These are phyloP conservation scores for Aradophagus sp. DNA, from an alignment of 1,140 invertebrate species.

Conservation along the genomic window DNA sequence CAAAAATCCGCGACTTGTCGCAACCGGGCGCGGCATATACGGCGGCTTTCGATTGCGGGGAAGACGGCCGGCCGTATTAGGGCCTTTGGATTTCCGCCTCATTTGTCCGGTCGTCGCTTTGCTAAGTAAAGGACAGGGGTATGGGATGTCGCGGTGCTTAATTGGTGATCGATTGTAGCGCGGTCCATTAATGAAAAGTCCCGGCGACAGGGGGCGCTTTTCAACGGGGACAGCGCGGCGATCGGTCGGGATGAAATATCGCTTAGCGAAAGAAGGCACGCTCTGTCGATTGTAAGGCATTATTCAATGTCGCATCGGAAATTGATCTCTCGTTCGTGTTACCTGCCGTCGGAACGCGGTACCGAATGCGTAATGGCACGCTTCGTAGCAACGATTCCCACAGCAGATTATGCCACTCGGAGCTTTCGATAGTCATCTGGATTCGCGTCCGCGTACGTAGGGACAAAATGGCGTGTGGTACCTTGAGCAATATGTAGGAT, in stretches of 20 bases:
- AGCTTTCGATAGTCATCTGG: conserved; percentile 68
- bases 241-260: conserved; percentile 36
- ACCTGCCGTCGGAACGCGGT: conserved; percentile 50
- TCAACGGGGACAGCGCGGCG: neutral
- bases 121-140: too few relatives aligned
- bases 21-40: too few relatives aligned
- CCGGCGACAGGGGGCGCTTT: too few relatives aligned
- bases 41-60: too few relatives aligned
- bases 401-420: conserved; percentile 65
- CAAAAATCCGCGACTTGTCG: too few relatives aligned
- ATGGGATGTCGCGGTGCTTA: too few relatives aligned
- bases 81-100: too few relatives aligned
- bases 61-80: too few relatives aligned
- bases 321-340: conserved; percentile 52
- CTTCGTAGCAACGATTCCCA: conserved; percentile 65
- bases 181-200: too few relatives aligned
- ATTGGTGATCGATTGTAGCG: too few relatives aligned
- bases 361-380: conserved; percentile 68
- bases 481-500: conserved; percentile 62
- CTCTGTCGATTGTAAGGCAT: conserved; percentile 38
- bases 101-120: too few relatives aligned
- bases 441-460: conserved; percentile 67
- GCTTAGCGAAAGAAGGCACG: conserved; percentile 34
- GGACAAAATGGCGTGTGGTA: conserved; percentile 56
- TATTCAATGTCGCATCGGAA: conserved; percentile 55